These are phyloP conservation scores for Syngnathus typhle DNA, from an alignment of 2,113 vertebrate species.

Conservation along the genomic window DNA sequence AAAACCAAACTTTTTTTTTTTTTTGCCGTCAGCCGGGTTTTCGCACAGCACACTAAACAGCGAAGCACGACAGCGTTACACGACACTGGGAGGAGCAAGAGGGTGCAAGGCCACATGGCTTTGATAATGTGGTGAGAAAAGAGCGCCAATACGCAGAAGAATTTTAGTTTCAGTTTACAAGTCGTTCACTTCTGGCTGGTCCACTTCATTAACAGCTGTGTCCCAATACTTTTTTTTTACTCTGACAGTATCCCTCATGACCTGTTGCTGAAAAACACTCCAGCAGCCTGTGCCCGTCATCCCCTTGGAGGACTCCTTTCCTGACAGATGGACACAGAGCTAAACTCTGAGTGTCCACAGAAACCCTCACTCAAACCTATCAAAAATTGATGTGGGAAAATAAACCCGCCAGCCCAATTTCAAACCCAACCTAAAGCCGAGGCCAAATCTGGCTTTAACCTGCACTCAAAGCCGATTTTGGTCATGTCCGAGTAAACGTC, in stretches of 20 bases:
- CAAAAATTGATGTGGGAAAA: no score
- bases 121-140: background rate
- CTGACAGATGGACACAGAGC: background rate
- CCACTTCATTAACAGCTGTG: background rate
- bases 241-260: background rate
- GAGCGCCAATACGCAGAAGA: background rate
- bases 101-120: background rate
- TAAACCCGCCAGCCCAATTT: no score
- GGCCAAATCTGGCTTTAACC: background rate
- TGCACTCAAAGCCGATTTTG: no score
- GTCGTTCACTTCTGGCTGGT: background rate
- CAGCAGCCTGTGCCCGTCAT: background rate
- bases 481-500: no score
- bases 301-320: background rate
- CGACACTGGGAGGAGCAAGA: slow-evolving; percentile 1
- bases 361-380: background rate
- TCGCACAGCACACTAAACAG: slow-evolving; percentile 1
- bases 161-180: background rate
- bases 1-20: background rate
- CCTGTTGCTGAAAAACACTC: background rate
- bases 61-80: slow-evolving; percentile 3
- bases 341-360: background rate
- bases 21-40: background rate
- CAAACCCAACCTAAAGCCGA: background rate
- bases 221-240: background rate